phyloP scores from a whole-genome alignment of 2,797 vertebrate species.

The Ara ararauna region DNA sequence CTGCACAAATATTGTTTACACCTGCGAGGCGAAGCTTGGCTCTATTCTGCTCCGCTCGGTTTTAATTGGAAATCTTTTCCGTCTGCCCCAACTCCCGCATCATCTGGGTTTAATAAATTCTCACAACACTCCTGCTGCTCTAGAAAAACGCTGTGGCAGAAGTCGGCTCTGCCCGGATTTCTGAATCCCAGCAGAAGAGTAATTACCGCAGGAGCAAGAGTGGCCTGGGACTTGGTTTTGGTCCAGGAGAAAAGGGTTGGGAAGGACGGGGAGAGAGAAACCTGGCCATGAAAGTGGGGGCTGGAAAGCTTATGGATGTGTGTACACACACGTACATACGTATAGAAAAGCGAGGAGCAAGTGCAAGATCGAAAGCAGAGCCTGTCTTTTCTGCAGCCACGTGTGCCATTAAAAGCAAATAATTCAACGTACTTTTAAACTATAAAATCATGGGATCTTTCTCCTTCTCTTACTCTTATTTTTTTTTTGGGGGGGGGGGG shows the following conservation, averaged over 20 bases:
- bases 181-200: constrained; percentile 19
- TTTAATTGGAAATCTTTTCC: constrained; percentile 81
- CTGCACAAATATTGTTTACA: constrained; percentile 69
- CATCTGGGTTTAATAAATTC: constrained; percentile 81
- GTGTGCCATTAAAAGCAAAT: constrained; percentile 61
- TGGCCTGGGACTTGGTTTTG: constrained; percentile 27
- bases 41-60: constrained; percentile 65
- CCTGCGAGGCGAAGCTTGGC: constrained; percentile 68
- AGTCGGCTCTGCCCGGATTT: constrained; percentile 23
- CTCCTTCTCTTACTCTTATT: not conserved
- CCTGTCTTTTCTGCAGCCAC: constrained; percentile 19
- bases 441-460: constrained; percentile 43
- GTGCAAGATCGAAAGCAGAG: constrained; percentile 58
- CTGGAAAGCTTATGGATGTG: not conserved
- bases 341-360: not conserved
- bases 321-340: rapidly evolving
- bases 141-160: constrained; percentile 20
- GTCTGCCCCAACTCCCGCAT: constrained; percentile 69
- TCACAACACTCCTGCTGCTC: constrained; percentile 65
- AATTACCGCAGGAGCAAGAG: constrained; percentile 6
- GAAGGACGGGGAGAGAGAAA: not conserved
- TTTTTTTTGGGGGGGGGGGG: not conserved
- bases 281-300: not conserved
- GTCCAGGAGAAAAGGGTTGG: not conserved
- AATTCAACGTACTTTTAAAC: constrained; percentile 58